These are phyloP conservation scores for Coremacera marginata DNA, from an alignment of 2,888 invertebrate species.

Conservation along the genomic window DNA sequence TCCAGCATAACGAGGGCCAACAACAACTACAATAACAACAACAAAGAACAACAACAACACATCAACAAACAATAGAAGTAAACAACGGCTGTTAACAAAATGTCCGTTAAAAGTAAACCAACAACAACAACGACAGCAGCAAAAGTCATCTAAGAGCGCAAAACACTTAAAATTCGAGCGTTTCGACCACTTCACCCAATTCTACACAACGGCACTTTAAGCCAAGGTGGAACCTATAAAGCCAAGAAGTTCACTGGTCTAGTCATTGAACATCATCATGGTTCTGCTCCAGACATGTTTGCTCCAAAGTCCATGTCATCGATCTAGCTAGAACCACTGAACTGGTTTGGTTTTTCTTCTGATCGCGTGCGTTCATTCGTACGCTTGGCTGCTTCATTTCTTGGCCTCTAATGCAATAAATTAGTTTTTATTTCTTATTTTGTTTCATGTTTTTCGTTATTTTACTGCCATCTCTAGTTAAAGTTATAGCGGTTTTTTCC, in stretches of 20 bases:
- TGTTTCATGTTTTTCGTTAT: background rate
- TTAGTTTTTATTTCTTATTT: constrained; percentile 33
- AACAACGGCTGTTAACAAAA: constrained; percentile 11
- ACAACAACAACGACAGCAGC: background rate
- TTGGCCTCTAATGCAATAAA: constrained; percentile 21
- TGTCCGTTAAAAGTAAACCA: background rate
- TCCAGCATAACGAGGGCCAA: background rate
- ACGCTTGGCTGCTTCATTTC: background rate
- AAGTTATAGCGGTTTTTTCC: background rate
- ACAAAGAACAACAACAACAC: constrained; percentile 37
- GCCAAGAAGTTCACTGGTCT: constrained; percentile 25
- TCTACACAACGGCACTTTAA: background rate
- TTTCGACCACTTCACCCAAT: constrained; percentile 31
- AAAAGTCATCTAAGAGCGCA: constrained; percentile 6
- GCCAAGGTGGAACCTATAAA: background rate
- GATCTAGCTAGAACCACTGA: constrained; percentile 23
- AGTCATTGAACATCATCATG: constrained; percentile 21
- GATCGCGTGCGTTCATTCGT: constrained; percentile 24
- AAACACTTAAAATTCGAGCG: constrained; percentile 5
- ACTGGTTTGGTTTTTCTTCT: constrained; percentile 23
- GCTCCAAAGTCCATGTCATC: background rate
- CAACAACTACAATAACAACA: constrained; percentile 39
- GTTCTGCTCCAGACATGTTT: background rate
- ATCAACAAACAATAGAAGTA: constrained; percentile 14
- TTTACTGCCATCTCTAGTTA: background rate